A percentile compares a stretch with the other conserved stretches of the same genome.
These are phyloP conservation scores for Hapalemur alaotrensis DNA, from an alignment of 2,797 vertebrate species.

Conservation along the genomic window DNA sequence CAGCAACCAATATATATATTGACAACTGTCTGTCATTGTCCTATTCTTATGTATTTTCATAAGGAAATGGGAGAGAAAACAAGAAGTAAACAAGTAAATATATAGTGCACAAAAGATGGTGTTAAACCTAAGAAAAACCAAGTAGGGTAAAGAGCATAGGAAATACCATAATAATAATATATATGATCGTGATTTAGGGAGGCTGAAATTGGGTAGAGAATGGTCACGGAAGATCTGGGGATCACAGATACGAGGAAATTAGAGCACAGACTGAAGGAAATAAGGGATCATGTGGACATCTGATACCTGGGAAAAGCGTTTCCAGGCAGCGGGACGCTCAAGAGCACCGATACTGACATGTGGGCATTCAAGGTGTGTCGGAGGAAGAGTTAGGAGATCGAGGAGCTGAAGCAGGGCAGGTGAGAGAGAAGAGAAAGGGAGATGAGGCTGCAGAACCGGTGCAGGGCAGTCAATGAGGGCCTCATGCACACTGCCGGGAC, in stretches of 20 bases:
- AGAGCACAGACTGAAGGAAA: background rate
- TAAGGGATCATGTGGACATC: background rate
- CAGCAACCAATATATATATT: background rate
- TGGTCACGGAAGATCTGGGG: background rate
- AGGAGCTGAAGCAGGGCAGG: too few relatives aligned
- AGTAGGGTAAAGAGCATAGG: background rate
- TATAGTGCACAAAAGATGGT: background rate
- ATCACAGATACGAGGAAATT: background rate
- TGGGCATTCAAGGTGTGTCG: background rate
- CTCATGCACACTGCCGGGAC: too few relatives aligned
- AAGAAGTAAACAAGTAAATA: background rate
- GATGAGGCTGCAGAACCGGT: background rate
- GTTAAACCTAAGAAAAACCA: background rate
- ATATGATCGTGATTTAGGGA: background rate
- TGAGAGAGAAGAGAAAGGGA: too few relatives aligned
- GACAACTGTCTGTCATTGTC: background rate
- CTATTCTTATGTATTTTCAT: background rate
- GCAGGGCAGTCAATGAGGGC: too few relatives aligned
- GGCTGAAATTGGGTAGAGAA: background rate
- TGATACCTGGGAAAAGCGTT: background rate
- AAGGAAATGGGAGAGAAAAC: background rate
- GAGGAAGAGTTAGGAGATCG: background rate
- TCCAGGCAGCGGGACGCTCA: accelerated
- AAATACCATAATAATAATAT: background rate
- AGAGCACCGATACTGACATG: too few relatives aligned